These are phyloP conservation scores for Nymphalis c-album DNA, from an alignment of 2,888 invertebrate species.

Conservation along the genomic window DNA sequence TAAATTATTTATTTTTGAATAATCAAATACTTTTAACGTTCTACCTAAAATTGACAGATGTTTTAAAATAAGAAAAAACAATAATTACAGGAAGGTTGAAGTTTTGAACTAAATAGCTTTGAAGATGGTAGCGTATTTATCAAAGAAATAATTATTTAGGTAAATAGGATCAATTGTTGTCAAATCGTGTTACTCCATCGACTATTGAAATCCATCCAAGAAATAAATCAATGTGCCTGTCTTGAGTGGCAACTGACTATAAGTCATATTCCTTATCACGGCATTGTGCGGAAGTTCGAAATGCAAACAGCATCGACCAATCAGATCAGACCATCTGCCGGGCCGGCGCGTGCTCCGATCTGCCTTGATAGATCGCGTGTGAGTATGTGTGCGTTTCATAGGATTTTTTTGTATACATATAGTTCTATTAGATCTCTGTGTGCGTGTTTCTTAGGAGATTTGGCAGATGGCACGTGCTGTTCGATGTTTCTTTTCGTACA, in stretches of 20 bases:
- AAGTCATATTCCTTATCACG: slow-evolving; percentile 73
- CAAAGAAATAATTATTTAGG: slow-evolving; percentile 1
- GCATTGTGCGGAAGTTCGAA: slow-evolving; percentile 73
- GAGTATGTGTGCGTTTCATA: slow-evolving; percentile 52
- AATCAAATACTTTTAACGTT: not conserved
- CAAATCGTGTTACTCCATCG: slow-evolving; percentile 25
- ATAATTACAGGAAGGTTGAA: not conserved
- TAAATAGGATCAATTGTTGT: slow-evolving; percentile 7
- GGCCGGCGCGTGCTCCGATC: slow-evolving; percentile 69
- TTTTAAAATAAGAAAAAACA: not conserved
- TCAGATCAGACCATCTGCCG: slow-evolving; percentile 72
- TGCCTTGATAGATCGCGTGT: slow-evolving; percentile 64
- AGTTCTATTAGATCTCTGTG: slow-evolving; percentile 58
- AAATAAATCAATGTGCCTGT: slow-evolving; percentile 57
- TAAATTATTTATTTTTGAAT: not conserved
- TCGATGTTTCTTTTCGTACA: slow-evolving; percentile 70
- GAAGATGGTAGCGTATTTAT: not conserved
- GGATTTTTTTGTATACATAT: slow-evolving; percentile 52
- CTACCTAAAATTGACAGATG: not conserved
- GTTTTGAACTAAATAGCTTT: not conserved
- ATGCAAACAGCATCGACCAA: slow-evolving; percentile 71
- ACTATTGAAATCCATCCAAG: slow-evolving; percentile 46
- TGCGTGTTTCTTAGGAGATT: slow-evolving; percentile 70
- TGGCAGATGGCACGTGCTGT: slow-evolving; percentile 81
- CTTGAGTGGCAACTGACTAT: slow-evolving; percentile 46